Base-by-base conservation (phyloP, 2,113 vertebrate genomes). In the Periophthalmodon schlosseri region DNA sequence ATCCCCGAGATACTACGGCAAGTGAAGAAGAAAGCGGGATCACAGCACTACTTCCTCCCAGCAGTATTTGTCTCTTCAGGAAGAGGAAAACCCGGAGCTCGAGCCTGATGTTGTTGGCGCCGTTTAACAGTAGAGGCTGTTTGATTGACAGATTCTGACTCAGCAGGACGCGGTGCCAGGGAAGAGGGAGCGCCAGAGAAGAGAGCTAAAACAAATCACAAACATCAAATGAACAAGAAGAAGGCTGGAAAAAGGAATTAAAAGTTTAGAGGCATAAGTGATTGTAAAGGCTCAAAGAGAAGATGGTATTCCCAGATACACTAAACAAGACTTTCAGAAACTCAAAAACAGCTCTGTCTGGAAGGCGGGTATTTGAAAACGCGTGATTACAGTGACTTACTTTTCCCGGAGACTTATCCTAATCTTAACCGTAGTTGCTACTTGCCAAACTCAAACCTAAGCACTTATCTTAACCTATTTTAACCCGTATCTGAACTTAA, bases 91-190 rank as follows among this genome's bases (percentile, higher is more conserved):
- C 75, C 11, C 50, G 1, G 1, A 57, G 63, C 63, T 69, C 28
- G 18, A 78, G 74, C 74, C 79, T 72, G 76, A 69, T 80, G 75
- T 70, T 86, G 78, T 69, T 81, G 78, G 71, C 9, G 14, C 60
- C 73, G 72, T 83, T 81, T 72, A 83, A 83, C 81, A 79, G 60
- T 69, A 61, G 63, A 28, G 0, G 61, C 50, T 33, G 76, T 73
- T 85, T 90, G 85, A 88, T 69, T 86, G 84, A 79, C 82, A 86
- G 72, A 65, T 72, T 75, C 75, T 66, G 81, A 85, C 81, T 87
- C 82, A 75, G 74, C 54, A 5, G 69, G 69, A 85, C 70, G 71
- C 61, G 60, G 49, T 73, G 78, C 73, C 86, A 81, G 39, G 61
- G 69, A 73, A 85, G 61, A 23, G 69, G 54, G 56, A 69, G 39